A percentile compares a stretch with the other conserved stretches of the same genome.
These are phyloP conservation scores for Tuta absoluta DNA, from an alignment of 2,888 invertebrate species.

Conservation along the genomic window DNA sequence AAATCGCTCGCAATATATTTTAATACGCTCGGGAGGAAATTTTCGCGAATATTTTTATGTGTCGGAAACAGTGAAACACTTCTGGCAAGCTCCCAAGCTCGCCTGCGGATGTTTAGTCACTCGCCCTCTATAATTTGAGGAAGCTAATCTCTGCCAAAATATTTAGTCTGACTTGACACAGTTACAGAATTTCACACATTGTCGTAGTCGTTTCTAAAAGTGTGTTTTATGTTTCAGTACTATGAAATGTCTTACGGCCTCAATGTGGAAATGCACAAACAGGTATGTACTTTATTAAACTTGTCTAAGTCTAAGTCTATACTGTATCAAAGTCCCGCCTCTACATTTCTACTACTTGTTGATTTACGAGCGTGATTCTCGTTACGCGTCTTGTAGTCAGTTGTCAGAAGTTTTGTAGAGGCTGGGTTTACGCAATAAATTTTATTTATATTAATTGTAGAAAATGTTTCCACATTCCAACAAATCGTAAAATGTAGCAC, in stretches of 20 bases:
- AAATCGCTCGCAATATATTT: constrained; percentile 81
- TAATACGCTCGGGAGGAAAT: constrained; percentile 78
- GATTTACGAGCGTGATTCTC: constrained; percentile 16
- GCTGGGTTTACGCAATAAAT: constrained; percentile 18
- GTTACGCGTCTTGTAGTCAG: background rate
- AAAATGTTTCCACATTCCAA: constrained; percentile 53
- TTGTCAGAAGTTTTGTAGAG: constrained; percentile 15
- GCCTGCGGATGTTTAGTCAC: constrained; percentile 79
- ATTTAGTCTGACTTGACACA: constrained; percentile 57
- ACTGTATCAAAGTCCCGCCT: constrained; percentile 23
- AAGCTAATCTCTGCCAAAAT: constrained; percentile 76
- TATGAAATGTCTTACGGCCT: constrained; percentile 99
- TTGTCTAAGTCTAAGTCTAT: constrained; percentile 26
- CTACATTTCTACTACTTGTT: background rate
- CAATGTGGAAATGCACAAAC: constrained; percentile 99
- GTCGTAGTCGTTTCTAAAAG: constrained; percentile 49
- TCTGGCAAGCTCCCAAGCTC: constrained; percentile 73
- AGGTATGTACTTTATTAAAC: constrained; percentile 83
- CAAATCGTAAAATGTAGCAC: constrained; percentile 24
- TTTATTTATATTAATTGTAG: constrained; percentile 21
- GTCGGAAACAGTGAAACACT: constrained; percentile 80
- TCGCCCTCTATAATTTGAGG: constrained; percentile 75
- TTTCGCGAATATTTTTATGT: constrained; percentile 78
- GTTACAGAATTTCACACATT: constrained; percentile 55
- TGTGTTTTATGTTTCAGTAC: constrained; percentile 88